Evolutionary conservation across 2,888 invertebrate genomes (phyloP).

Genomic region (Ectobius pallidus): DNA sequence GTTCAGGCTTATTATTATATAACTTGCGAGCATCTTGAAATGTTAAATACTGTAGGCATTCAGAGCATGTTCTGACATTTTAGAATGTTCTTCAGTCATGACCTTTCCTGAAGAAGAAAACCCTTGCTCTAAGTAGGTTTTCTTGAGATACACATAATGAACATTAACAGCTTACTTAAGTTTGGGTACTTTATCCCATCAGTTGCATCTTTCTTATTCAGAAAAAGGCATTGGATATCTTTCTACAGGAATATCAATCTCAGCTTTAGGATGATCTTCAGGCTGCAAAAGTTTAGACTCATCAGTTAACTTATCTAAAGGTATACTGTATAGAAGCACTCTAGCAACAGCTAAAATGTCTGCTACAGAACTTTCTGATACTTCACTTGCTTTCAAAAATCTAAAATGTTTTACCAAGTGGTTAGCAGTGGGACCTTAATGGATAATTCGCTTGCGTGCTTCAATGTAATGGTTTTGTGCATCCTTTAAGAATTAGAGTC

Average conservation of each 20-base stretch:
- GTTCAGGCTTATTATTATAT: not conserved
- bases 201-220: not conserved
- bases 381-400: not conserved
- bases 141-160: not conserved
- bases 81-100: conserved; percentile 3
- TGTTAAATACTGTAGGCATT: not conserved
- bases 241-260: not conserved
- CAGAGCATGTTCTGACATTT: not conserved
- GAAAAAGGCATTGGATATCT: not conserved
- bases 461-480: not conserved
- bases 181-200: not conserved
- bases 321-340: not conserved
- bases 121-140: not conserved
- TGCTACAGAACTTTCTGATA: not conserved
- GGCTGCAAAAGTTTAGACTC: not conserved
- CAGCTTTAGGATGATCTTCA: not conserved
- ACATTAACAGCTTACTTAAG: not conserved
- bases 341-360: not conserved
- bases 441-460: not conserved
- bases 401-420: not conserved
- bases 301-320: not conserved
- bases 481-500: not conserved
- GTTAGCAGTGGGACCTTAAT: not conserved
- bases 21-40: not conserved
- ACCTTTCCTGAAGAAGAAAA: too few relatives aligned